phyloP scores from a whole-genome alignment of 2,113 vertebrate species.

The Puma concolor region DNA sequence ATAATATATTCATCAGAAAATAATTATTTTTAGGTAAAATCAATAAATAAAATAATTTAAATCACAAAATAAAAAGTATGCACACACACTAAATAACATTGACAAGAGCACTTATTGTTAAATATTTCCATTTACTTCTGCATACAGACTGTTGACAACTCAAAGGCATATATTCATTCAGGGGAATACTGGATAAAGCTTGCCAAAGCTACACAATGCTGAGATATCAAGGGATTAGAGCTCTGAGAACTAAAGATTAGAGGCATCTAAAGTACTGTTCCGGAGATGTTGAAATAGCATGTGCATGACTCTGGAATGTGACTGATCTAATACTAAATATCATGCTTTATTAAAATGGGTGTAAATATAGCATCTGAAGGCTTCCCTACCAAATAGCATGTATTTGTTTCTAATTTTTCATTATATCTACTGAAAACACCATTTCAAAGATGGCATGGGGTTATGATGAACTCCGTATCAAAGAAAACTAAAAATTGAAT shows the following conservation, averaged over 20 bases:
- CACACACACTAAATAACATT: neutral
- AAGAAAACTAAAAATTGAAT: neutral
- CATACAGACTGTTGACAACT: neutral
- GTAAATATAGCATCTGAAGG: neutral
- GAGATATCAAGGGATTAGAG: neutral
- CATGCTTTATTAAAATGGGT: neutral
- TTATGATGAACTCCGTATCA: neutral
- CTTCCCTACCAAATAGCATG: neutral
- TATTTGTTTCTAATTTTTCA: neutral
- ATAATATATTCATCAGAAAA: neutral
- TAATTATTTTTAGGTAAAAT: neutral
- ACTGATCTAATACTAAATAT: neutral
- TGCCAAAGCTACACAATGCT: neutral
- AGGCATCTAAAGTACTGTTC: neutral
- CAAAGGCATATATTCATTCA: neutral
- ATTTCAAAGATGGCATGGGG: neutral
- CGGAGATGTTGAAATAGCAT: neutral
- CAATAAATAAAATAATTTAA: neutral
- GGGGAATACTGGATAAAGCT: neutral
- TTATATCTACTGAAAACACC: neutral
- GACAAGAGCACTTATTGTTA: neutral
- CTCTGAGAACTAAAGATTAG: neutral
- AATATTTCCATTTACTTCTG: neutral
- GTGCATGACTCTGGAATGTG: neutral
- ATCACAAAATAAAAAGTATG: neutral